These are phyloP conservation scores for Pinna nobilis DNA, from an alignment of 1,140 invertebrate species.

Conservation along the genomic window DNA sequence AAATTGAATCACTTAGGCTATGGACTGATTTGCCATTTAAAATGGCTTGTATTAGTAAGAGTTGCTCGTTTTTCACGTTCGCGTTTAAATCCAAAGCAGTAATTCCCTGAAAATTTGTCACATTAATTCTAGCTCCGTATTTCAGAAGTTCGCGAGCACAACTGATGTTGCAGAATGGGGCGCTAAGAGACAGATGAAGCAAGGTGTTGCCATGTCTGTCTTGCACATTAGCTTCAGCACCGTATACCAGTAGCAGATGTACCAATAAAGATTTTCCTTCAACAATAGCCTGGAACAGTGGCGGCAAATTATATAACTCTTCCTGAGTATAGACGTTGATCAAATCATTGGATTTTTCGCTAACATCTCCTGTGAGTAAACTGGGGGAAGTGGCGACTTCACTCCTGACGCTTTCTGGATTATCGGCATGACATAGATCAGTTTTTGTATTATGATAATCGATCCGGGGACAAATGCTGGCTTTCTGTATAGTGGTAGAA, in stretches of 20 bases:
- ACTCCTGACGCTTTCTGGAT: constrained; percentile 13
- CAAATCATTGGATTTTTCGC: constrained; percentile 15
- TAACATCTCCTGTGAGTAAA: background rate
- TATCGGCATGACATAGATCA: constrained; percentile 7
- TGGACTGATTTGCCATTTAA: constrained; percentile 30
- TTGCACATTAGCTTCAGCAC: constrained; percentile 74
- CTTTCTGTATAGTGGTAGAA: constrained; percentile 25
- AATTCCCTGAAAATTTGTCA: constrained; percentile 74
- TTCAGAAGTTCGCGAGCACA: constrained; percentile 77
- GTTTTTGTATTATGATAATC: constrained; percentile 31
- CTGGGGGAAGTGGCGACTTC: constrained; percentile 9
- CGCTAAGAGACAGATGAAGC: constrained; percentile 77
- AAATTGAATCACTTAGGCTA: constrained; percentile 29
- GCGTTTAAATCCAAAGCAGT: constrained; percentile 67
- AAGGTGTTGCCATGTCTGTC: constrained; percentile 78
- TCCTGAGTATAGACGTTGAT: constrained; percentile 73
- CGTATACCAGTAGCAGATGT: constrained; percentile 77
- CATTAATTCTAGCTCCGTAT: constrained; percentile 75
- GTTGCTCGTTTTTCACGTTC: constrained; percentile 74
- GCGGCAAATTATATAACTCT: constrained; percentile 76
- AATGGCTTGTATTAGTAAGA: constrained; percentile 69
- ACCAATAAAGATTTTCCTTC: constrained; percentile 76
- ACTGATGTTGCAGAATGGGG: constrained; percentile 76
- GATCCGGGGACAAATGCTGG: constrained; percentile 18
- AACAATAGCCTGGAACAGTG: constrained; percentile 77